Evolutionary conservation across 2,797 vertebrate genomes (phyloP).

Genomic region (Notamacropus eugenii): DNA sequence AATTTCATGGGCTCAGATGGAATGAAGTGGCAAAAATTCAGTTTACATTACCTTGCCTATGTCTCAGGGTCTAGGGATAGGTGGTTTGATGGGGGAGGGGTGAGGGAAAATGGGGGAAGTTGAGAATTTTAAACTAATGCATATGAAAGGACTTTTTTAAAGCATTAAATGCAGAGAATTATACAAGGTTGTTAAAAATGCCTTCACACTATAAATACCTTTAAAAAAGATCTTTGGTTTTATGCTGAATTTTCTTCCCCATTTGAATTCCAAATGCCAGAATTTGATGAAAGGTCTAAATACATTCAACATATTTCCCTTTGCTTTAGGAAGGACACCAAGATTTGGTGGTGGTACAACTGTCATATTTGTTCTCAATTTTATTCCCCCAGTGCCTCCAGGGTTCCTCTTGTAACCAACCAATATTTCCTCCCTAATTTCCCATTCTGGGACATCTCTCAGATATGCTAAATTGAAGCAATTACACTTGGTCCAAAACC

Average conservation of each 20-base stretch:
- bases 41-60: neutral
- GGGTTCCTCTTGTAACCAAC: neutral
- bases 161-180: neutral
- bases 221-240: neutral
- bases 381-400: neutral
- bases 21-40: neutral
- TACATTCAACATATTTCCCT: neutral
- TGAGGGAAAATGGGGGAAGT: neutral
- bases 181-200: neutral
- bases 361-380: neutral
- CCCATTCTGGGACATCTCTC: neutral
- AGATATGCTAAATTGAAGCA: neutral
- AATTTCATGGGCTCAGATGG: slow-evolving; percentile 34
- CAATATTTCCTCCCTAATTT: neutral
- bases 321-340: neutral
- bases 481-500: neutral
- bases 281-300: neutral
- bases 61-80: neutral
- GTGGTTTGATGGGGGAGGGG: neutral
- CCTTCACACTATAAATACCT: neutral
- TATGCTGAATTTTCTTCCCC: neutral
- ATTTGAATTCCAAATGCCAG: neutral
- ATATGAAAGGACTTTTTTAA: neutral
- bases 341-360: neutral
- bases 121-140: neutral